Percentiles rank a stretch among this genome's conserved stretches.
phyloP scores from a whole-genome alignment of 2,797 vertebrate species.

The Manis javanica region DNA sequence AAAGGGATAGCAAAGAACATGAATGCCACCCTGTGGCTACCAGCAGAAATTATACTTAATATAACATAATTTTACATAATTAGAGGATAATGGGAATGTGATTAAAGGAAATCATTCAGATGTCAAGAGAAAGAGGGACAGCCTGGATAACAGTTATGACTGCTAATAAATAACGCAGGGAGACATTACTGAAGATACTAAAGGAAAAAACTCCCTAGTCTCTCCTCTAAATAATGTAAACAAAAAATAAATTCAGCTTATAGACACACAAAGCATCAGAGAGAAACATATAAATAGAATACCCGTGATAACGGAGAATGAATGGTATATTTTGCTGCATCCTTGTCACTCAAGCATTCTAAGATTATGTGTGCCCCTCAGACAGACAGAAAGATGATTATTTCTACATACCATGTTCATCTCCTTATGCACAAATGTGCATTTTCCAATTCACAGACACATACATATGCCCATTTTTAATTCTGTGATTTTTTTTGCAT shows the following conservation, averaged over 20 bases:
- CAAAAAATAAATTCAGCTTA: neutral
- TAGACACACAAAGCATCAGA: conserved; percentile 45
- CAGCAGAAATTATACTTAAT: conserved; percentile 81
- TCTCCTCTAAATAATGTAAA: conserved; percentile 18
- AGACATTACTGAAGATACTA: neutral
- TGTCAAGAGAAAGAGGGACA: conserved; percentile 39
- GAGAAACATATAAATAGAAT: neutral
- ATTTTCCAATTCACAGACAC: neutral
- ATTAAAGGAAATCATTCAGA: conserved; percentile 64
- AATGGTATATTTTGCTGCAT: neutral
- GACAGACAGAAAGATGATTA: neutral
- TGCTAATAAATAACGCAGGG: conserved; percentile 3
- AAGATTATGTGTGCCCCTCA: neutral
- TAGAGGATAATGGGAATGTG: conserved; percentile 79
- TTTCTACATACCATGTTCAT: fast-evolving
- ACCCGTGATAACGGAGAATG: neutral
- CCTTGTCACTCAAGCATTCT: neutral
- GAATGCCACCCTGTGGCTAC: conserved; percentile 90
- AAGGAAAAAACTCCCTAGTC: neutral
- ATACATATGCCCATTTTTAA: neutral
- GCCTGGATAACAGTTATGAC: conserved; percentile 46
- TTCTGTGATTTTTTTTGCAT: neutral
- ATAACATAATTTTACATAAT: conserved; percentile 77
- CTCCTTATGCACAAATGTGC: neutral
- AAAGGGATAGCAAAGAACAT: conserved; percentile 84